A percentile compares a stretch with the other conserved stretches of the same genome.
Evolutionary conservation across 2,797 vertebrate genomes (phyloP).

Genomic region (Lepilemur septentrionalis): DNA sequence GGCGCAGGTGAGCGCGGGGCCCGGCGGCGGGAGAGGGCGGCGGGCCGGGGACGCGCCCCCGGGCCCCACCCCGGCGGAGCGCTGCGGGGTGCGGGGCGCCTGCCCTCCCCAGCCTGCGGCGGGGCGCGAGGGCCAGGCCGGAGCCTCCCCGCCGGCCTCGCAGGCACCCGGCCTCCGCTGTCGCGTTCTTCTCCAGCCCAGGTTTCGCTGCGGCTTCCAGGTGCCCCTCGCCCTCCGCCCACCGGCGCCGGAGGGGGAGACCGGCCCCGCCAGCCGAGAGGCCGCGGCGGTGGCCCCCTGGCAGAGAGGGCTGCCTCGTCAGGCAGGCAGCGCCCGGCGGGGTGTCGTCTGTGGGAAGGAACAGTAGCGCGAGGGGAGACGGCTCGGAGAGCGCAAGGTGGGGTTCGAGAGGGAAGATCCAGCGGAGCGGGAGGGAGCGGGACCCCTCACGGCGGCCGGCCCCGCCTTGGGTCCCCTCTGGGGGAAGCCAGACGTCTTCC

Average conservation of each 20-base stretch:
- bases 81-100: too few species aligned
- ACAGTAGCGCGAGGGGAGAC: background rate
- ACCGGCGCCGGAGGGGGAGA: rapidly evolving
- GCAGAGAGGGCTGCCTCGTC: background rate
- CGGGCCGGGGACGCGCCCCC: background rate
- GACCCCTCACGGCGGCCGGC: background rate
- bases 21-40: background rate
- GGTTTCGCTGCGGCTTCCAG: background rate
- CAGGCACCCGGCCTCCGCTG: background rate
- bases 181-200: background rate
- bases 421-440: background rate
- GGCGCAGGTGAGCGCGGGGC: constrained; percentile 47
- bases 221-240: background rate
- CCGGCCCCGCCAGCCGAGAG: background rate
- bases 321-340: background rate
- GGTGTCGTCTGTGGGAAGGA: background rate
- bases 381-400: background rate
- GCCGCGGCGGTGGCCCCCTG: too few species aligned
- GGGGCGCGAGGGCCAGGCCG: background rate
- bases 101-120: background rate
- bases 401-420: background rate
- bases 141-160: background rate
- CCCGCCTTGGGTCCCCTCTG: background rate
- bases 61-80: background rate
- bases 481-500: too few species aligned